Percentiles rank a stretch among this genome's conserved stretches.
These are phyloP conservation scores for Steinernema feltiae DNA, from an alignment of 1,140 invertebrate species.

Conservation along the genomic window DNA sequence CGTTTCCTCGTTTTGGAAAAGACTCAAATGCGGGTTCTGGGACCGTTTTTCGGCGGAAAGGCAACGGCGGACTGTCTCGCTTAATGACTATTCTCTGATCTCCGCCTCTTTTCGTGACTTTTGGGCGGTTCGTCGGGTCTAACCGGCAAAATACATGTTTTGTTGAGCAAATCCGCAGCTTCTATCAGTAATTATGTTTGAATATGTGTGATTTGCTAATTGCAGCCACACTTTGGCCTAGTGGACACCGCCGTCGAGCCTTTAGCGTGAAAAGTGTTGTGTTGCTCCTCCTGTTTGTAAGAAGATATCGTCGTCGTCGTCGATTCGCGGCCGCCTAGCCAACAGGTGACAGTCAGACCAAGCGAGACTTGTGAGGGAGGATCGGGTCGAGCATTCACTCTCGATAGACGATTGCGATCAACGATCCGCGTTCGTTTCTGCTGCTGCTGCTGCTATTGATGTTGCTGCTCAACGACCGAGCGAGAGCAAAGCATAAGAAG, in stretches of 20 bases:
- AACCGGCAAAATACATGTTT: no score
- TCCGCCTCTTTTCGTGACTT: not conserved
- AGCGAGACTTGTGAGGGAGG: not conserved
- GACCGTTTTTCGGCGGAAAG: not conserved
- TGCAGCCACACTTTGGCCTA: not conserved
- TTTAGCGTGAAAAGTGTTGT: not conserved
- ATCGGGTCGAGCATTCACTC: not conserved
- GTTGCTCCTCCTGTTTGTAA: not conserved
- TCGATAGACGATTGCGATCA: no score
- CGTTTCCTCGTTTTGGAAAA: not conserved
- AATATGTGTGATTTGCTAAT: not conserved
- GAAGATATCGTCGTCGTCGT: not conserved
- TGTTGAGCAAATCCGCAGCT: no score
- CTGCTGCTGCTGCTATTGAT: no score
- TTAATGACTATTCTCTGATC: not conserved
- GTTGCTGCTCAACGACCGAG: not conserved
- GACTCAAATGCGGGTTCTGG: not conserved
- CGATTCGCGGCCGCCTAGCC: not conserved
- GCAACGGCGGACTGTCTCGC: not conserved
- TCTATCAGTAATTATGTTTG: no score
- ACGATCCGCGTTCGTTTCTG: no score
- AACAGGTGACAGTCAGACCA: not conserved
- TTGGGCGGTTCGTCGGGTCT: slow-evolving; percentile 7
- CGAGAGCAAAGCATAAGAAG: not conserved
- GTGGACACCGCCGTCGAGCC: no score